Conservation (phyloP, 2,113 vertebrate species). For the Typhlomys cinereus region DNA sequence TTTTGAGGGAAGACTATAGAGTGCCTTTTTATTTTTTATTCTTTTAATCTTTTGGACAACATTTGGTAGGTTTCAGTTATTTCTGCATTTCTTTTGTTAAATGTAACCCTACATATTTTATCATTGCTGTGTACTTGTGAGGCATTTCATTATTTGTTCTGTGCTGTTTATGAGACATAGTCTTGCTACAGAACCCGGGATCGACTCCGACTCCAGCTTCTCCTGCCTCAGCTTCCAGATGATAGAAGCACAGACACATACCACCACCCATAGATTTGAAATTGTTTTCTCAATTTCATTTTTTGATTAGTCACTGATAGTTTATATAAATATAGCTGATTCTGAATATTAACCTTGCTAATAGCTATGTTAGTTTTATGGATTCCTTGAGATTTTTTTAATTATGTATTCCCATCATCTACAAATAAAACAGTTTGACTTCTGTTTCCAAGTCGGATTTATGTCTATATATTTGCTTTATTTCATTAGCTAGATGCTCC, state of each 20-base stretch:
- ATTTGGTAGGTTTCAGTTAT: slow-evolving; percentile 11
- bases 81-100: slow-evolving; percentile 7
- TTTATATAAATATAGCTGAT: too few relatives aligned
- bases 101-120: background rate
- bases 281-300: slow-evolving; percentile 17
- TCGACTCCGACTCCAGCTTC: background rate
- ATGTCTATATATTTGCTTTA: too few relatives aligned
- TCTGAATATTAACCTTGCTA: background rate
- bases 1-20: too few relatives aligned
- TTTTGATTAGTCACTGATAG: too few relatives aligned
- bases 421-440: background rate
- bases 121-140: background rate
- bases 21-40: too few relatives aligned
- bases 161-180: too few relatives aligned
- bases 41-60: too few relatives aligned
- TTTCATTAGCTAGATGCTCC: background rate
- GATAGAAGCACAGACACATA: background rate
- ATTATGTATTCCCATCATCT: background rate
- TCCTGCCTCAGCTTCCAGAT: background rate
- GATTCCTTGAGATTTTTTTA: background rate
- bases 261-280: background rate
- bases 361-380: slow-evolving; percentile 6
- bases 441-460: background rate
- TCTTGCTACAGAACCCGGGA: background rate
- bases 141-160: background rate